These are phyloP conservation scores for Pammene fasciana DNA, from an alignment of 2,888 invertebrate species.

Conservation along the genomic window DNA sequence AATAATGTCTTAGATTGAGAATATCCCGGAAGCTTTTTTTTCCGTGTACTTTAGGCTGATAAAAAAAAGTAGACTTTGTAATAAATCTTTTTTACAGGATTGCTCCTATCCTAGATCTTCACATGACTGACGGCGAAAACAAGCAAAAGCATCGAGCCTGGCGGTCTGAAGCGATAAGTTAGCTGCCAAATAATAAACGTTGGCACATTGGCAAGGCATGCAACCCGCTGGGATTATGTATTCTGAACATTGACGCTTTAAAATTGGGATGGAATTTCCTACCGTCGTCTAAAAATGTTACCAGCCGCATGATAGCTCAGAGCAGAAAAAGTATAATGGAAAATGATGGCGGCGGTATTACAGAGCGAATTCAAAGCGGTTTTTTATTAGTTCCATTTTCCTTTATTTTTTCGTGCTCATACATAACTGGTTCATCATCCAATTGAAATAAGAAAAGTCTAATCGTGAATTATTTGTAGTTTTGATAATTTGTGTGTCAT, in stretches of 20 bases:
- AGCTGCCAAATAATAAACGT: conserved; percentile 41
- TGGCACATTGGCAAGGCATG: conserved; percentile 34
- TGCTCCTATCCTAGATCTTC: conserved; percentile 5
- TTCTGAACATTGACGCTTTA: conserved; percentile 26
- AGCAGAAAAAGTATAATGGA: conserved; percentile 17
- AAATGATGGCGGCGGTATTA: conserved; percentile 12
- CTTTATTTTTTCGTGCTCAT: not conserved
- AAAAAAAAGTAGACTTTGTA: no score
- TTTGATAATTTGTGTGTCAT: no score
- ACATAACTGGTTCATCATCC: not conserved
- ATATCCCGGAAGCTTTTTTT: no score
- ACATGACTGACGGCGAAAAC: conserved; percentile 29
- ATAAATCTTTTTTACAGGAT: no score
- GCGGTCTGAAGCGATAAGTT: conserved; percentile 36
- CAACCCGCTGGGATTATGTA: conserved; percentile 35
- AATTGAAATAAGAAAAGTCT: not conserved
- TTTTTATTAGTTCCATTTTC: not conserved
- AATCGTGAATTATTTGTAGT: no score
- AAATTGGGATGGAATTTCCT: conserved; percentile 15
- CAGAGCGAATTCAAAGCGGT: conserved; percentile 5
- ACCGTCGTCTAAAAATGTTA: conserved; percentile 25
- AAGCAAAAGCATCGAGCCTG: conserved; percentile 29
- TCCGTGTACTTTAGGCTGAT: no score
- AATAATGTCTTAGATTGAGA: no score
- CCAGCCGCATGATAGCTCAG: not conserved